Evolutionary conservation across 2,797 vertebrate genomes (phyloP), one percentile per base, ranked within the genome.

Genomic region (Sebastolobus altivelis): DNA sequence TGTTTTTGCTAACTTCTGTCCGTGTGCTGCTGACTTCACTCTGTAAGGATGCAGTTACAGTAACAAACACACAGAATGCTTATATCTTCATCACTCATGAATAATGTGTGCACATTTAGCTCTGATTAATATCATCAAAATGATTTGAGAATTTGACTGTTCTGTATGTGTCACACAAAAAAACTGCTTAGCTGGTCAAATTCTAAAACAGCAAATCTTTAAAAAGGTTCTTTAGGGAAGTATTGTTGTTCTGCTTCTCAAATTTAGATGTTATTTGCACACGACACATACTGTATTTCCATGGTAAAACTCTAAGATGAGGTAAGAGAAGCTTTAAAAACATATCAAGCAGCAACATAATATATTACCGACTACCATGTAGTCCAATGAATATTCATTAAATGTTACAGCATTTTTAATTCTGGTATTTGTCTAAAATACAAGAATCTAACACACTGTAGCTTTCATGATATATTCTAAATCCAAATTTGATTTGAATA

Each of bases 241-340:
- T 83, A 20, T 69, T 16, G 20, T 68, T 66, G 40, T 85, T 88
- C 68, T 85, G 55, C 75, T 88, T 87, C 72, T 83, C 13, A 73
- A 29, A 75, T 68, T 37, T 18, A 22, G 54, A 83, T 4, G 1
- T 80, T 69, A 52, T 84, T 75, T 69, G 27, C 20, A 66, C 72
- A 69, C 3, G 2, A 79, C 29, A 12, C 13, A 52, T 68, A 20
- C 10, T 77, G 27, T 40, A 46, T 85, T 83, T 80, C 43, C 33
- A 73, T 16, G 43, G 52, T 60, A 80, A 82, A 83, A 68, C 52
- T 84, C 76, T 73, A 31, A 56, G 6, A 27, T 87, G 65, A 55
- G 33, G 74, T 35, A 84, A 85, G 66, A 66, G 22, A 31, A 20
- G 3, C 0, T 74, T 83, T 63, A 46, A 76, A 87, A 69, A 85